phyloP scores from a whole-genome alignment of 2,113 vertebrate genomes.

The Reinhardtius hippoglossoides region DNA sequence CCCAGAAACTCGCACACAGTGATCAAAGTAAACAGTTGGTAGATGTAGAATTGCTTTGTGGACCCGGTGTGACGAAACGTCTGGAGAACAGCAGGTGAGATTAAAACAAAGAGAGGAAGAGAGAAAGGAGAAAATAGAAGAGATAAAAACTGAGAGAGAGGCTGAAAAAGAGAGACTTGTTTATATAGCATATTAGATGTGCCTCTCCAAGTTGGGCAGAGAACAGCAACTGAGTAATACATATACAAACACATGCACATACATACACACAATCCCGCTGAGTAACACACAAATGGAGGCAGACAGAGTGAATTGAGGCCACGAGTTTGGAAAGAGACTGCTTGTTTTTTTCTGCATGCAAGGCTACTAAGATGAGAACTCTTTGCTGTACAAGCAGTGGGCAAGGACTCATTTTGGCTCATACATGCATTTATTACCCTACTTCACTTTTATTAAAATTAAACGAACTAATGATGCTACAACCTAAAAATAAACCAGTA shows the following conservation, averaged over 20 bases:
- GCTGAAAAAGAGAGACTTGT: slow-evolving; percentile 32
- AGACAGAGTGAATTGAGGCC: slow-evolving; percentile 43
- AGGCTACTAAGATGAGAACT: slow-evolving; percentile 10
- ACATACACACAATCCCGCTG: slow-evolving; percentile 5
- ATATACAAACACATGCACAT: not conserved
- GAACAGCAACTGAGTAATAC: not conserved
- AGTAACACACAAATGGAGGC: slow-evolving; percentile 33
- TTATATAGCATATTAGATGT: slow-evolving; percentile 37
- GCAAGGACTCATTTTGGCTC: slow-evolving; percentile 16
- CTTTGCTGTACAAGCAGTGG: slow-evolving; percentile 24
- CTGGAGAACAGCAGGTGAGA: not conserved
- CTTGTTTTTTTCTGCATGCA: slow-evolving; percentile 15
- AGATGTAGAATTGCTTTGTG: not conserved
- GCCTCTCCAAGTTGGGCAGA: slow-evolving; percentile 6
- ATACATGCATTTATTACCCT: not conserved
- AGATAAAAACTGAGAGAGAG: slow-evolving; percentile 5
- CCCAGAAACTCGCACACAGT: not conserved
- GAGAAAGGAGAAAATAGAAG: slow-evolving; percentile 24
- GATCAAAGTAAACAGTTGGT: not conserved
- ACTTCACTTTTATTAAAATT: not conserved
- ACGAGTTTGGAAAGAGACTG: slow-evolving; percentile 17
- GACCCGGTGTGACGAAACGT: slow-evolving; percentile 38
- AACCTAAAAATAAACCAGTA: not conserved
- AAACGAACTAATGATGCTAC: not conserved
- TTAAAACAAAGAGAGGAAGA: slow-evolving; percentile 33